Conservation (phyloP, 2,888 invertebrate species). For the Loripinus fragilis region DNA sequence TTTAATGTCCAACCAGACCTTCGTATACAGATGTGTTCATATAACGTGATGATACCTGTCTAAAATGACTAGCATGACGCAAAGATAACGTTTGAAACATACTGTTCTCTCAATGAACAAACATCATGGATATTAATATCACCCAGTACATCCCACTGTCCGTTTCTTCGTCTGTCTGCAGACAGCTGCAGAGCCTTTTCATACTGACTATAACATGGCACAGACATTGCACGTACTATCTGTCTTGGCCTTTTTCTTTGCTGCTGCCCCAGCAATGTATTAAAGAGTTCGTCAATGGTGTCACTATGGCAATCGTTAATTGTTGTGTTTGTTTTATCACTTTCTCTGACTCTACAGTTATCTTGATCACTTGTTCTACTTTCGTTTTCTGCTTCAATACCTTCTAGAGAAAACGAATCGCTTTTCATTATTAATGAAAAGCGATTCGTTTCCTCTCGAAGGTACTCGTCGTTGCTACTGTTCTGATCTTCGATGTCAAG, state of each 20-base stretch:
- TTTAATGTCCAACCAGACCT: no score
- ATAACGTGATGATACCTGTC: no score
- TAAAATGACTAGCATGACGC: neutral
- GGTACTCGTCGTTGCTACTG: neutral
- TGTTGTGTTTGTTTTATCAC: neutral
- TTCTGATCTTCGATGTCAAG: neutral
- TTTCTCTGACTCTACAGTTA: neutral
- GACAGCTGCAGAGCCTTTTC: neutral
- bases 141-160: constrained; percentile 12
- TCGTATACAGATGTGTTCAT: no score
- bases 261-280: neutral
- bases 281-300: neutral
- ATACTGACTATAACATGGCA: constrained; percentile 9
- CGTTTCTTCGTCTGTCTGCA: neutral
- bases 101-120: neutral
- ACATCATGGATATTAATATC: neutral
- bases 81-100: neutral
- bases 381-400: no score
- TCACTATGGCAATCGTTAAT: neutral
- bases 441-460: no score
- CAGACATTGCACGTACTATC: neutral
- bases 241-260: neutral
- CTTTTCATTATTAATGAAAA: no score
- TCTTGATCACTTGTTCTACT: no score
- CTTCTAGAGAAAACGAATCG: no score